Conservation (phyloP, 1,140 invertebrate species). For the Procambarus clarkii region DNA sequence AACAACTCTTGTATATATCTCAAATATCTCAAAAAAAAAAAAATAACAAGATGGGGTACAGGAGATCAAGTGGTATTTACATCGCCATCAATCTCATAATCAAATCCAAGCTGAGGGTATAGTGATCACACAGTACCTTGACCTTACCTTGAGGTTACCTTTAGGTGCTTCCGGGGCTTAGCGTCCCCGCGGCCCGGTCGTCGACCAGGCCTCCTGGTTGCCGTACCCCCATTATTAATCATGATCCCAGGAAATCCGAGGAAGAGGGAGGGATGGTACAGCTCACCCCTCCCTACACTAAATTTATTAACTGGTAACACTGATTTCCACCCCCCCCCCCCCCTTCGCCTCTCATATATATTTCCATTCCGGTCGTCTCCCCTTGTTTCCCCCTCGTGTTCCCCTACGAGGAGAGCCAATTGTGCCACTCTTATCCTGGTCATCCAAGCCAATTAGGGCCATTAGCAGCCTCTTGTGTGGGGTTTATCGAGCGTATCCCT, state of each 20-base stretch:
- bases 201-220: too few species aligned
- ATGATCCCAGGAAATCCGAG: background rate
- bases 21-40: too few species aligned
- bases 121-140: background rate
- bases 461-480: constrained; percentile 7
- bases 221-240: constrained; percentile 4
- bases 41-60: background rate
- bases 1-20: too few species aligned
- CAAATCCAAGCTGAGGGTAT: background rate
- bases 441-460: constrained; percentile 1
- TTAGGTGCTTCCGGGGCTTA: too few species aligned
- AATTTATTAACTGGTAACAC: constrained; percentile 2
- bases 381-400: constrained; percentile 15
- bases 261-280: background rate
- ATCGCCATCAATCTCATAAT: background rate
- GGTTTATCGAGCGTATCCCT: background rate
- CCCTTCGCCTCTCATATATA: background rate
- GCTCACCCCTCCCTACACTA: background rate
- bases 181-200: too few species aligned
- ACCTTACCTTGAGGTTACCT: too few species aligned
- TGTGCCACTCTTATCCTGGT: background rate
- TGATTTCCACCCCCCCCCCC: background rate
- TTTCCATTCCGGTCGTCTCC: constrained; percentile 4
- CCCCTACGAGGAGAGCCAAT: background rate
- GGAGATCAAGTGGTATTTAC: background rate